Conservation (phyloP, 53 echinoderm and acorn worm species). For the Actinopyga echinites region DNA sequence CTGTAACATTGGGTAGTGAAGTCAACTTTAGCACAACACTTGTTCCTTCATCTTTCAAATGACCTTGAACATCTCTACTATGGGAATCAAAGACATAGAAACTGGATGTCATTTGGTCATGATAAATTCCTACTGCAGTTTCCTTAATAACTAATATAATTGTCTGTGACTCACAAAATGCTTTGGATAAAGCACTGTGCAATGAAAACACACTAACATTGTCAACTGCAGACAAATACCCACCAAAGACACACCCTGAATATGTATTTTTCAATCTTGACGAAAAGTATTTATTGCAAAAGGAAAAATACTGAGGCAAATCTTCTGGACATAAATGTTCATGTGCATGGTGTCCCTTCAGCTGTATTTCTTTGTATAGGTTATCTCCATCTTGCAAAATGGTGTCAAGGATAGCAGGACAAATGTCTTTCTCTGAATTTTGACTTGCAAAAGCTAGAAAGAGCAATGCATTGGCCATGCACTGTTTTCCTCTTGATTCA, state of each 20-base stretch:
- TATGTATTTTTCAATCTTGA: conserved; percentile 10
- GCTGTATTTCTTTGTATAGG: no score
- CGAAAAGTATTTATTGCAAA: conserved; percentile 1
- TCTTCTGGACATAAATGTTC: not conserved
- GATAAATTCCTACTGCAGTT: no score
- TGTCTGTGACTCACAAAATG: no score
- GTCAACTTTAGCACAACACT: conserved; percentile 5
- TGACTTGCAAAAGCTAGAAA: no score
- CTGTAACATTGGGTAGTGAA: not conserved
- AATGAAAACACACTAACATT: not conserved
- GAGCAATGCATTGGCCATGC: no score
- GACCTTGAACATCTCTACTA: conserved; percentile 7
- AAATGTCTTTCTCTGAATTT: no score
- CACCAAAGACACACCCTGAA: conserved; percentile 22
- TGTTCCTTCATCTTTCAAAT: conserved; percentile 15
- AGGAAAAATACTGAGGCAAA: conserved; percentile 11
- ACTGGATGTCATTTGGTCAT: not conserved
- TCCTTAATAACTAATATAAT: no score
- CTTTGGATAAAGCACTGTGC: no score
- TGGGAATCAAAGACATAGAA: conserved; percentile 13
- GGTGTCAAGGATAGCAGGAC: no score
- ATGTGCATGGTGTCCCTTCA: not conserved
- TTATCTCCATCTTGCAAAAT: no score
- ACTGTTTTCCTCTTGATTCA: no score
- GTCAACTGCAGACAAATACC: not conserved